A percentile compares a stretch with the other conserved stretches of the same genome.
phyloP scores from a whole-genome alignment of 2,797 vertebrate species.

The Lutjanus argentimaculatus region DNA sequence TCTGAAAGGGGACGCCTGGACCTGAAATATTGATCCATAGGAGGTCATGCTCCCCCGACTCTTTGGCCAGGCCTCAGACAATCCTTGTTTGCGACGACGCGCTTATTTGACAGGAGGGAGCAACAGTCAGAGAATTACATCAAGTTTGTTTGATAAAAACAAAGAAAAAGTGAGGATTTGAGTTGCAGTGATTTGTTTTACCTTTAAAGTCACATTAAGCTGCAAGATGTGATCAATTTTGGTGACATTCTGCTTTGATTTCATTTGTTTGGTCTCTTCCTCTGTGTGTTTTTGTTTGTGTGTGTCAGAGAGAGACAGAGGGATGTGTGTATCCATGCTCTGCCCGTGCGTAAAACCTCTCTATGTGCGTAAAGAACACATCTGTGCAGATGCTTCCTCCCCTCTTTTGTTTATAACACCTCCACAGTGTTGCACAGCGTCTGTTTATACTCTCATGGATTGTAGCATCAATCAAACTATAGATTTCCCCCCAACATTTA shows the following conservation, averaged over 20 bases:
- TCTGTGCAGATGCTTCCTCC: conserved; percentile 9
- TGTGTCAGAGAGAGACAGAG: background rate
- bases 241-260: conserved; percentile 45
- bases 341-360: conserved; percentile 54
- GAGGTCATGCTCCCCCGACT: conserved; percentile 76
- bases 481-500: conserved; percentile 79
- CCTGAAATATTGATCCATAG: conserved; percentile 78
- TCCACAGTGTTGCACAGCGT: conserved; percentile 37
- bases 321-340: conserved; percentile 8
- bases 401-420: conserved; percentile 65
- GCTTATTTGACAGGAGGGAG: conserved; percentile 65
- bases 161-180: conserved; percentile 8
- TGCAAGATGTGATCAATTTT: conserved; percentile 43
- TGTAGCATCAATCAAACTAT: conserved; percentile 80
- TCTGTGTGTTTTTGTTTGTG: conserved; percentile 4
- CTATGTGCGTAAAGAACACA: conserved; percentile 40
- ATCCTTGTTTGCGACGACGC: conserved; percentile 75
- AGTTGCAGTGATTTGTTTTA: conserved; percentile 26
- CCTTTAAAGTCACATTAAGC: background rate
- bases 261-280: conserved; percentile 53
- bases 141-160: conserved; percentile 41
- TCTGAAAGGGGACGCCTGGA: conserved; percentile 83
- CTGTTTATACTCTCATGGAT: conserved; percentile 73
- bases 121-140: conserved; percentile 35
- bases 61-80: conserved; percentile 75